Percentiles rank a stretch among this genome's conserved stretches.
These are phyloP conservation scores for Aldabrachelys gigantea DNA, from an alignment of 2,113 vertebrate genomes.

Conservation along the genomic window DNA sequence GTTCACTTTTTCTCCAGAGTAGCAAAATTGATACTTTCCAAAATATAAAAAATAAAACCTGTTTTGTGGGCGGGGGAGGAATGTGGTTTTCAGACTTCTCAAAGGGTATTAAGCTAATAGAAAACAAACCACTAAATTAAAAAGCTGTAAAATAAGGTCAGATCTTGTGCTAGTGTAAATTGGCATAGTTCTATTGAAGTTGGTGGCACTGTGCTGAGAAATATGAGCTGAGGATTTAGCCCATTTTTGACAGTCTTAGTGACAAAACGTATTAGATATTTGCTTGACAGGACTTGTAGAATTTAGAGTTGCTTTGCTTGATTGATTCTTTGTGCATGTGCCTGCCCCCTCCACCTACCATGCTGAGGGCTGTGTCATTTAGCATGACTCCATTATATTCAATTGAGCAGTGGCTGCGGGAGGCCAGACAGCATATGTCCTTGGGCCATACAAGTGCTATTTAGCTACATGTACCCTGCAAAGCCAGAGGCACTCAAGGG, in stretches of 20 bases:
- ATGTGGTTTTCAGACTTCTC: neutral
- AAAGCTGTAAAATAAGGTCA: neutral
- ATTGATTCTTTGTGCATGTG: conserved; percentile 56
- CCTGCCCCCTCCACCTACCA: neutral
- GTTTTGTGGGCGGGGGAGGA: neutral
- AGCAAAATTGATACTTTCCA: conserved; percentile 10
- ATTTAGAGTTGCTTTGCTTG: conserved; percentile 42
- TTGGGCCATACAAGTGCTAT: conserved; percentile 54
- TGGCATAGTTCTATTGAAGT: neutral
- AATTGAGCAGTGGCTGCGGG: conserved; percentile 53
- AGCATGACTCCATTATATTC: conserved; percentile 43
- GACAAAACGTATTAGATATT: conserved; percentile 54
- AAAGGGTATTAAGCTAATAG: neutral
- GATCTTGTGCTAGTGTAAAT: neutral
- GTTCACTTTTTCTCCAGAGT: neutral
- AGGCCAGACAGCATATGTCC: conserved; percentile 49
- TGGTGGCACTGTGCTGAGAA: conserved; percentile 22
- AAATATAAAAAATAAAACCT: rapidly evolving
- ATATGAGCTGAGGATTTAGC: conserved; percentile 39
- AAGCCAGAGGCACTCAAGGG: conserved; percentile 44
- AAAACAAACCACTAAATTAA: neutral
- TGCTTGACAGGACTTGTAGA: conserved; percentile 51
- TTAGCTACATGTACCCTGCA: conserved; percentile 48
- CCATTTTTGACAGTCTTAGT: conserved; percentile 46
- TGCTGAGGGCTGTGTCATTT: conserved; percentile 45